Evolutionary conservation across 92 coral and sea anemone genomes (phyloP).

Genomic region (Zoanthus sociatus): DNA sequence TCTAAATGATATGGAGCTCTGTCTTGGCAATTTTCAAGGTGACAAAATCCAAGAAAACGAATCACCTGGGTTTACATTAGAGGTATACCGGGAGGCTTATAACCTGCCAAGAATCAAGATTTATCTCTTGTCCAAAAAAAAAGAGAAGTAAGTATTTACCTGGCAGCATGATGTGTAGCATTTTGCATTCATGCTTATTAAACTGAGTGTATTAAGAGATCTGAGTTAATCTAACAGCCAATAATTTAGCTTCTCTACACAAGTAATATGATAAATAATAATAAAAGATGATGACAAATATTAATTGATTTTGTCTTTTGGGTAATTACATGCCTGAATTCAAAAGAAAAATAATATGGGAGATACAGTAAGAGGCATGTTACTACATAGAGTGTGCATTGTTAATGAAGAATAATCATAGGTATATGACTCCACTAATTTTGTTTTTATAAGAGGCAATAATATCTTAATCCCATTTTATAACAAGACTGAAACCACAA

Average conservation of each 20-base stretch:
- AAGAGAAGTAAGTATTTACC: constrained; percentile 1
- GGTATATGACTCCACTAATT: too few relatives aligned
- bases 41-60: constrained; percentile 3
- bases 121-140: constrained; percentile 4
- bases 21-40: constrained; percentile 13
- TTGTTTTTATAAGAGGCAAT: too few relatives aligned
- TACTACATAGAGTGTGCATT: too few relatives aligned
- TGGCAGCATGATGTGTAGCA: neutral
- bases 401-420: too few relatives aligned
- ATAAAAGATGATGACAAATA: too few relatives aligned
- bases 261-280: neutral
- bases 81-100: constrained; percentile 12
- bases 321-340: too few relatives aligned
- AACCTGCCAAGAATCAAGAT: constrained; percentile 20
- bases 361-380: too few relatives aligned
- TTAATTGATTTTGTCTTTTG: too few relatives aligned
- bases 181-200: neutral
- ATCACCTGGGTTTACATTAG: constrained; percentile 9
- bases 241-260: neutral
- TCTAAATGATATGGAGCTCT: neutral
- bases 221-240: neutral
- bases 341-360: too few relatives aligned
- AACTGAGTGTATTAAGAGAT: neutral
- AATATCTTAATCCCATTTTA: too few relatives aligned
- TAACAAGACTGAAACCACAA: too few relatives aligned